phyloP scores from a whole-genome alignment of 2,113 vertebrate genomes.

The Sminthopsis crassicaudata region DNA sequence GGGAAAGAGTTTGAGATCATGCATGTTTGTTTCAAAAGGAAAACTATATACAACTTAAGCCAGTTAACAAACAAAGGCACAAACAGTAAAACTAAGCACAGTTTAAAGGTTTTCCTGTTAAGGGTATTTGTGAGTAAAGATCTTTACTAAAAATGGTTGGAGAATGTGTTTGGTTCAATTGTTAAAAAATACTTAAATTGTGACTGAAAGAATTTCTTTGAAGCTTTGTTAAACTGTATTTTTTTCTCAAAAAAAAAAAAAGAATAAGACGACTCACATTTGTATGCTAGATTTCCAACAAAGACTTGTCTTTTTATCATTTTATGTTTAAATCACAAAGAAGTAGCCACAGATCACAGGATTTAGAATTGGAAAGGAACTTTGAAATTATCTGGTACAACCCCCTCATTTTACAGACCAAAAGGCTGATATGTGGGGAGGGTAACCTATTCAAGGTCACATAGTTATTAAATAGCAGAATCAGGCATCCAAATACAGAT shows the following conservation, averaged over 20 bases:
- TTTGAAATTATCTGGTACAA: conserved; percentile 18
- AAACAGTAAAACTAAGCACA: neutral
- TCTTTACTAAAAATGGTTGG: neutral
- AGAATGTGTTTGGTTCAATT: neutral
- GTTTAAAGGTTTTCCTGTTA: conserved; percentile 3
- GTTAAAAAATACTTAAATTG: neutral
- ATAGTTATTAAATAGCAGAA: neutral
- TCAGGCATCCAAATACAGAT: neutral
- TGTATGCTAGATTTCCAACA: conserved; percentile 25
- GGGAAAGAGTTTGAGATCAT: neutral
- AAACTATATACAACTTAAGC: conserved; percentile 1
- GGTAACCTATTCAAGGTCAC: neutral
- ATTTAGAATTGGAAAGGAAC: neutral
- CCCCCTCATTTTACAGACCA: conserved; percentile 6
- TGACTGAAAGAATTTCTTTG: neutral
- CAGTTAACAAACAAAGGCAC: conserved; percentile 27
- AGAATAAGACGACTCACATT: conserved; percentile 8
- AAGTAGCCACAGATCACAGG: neutral
- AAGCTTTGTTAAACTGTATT: neutral
- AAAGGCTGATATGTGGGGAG: neutral
- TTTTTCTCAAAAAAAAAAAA: conserved; percentile 1
- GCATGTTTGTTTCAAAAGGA: conserved; percentile 45
- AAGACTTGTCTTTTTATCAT: conserved; percentile 1
- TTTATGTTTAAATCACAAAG: conserved; percentile 21
- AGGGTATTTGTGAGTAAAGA: neutral